Evolutionary conservation across 2,113 vertebrate species (phyloP), one percentile per base, ranked within the genome.

Genomic region (Perca schrenkii): DNA sequence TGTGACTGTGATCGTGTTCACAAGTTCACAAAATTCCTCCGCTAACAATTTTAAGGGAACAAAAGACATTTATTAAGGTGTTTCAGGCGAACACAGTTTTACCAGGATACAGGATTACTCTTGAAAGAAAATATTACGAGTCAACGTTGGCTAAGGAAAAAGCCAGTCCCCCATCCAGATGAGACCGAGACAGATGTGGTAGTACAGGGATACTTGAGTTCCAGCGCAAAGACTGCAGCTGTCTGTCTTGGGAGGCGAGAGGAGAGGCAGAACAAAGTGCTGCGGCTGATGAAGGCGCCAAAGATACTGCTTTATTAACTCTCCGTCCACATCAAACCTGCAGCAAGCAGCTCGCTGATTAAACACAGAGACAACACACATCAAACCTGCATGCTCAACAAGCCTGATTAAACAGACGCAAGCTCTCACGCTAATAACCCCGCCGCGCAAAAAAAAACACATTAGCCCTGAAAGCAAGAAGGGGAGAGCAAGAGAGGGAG

Each of bases 291-390:
- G 94, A 95, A 95, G 93, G 93, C 84, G 15, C 65, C 70, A 50
- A 50, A 95, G 94, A 96, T 95, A 93, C 88, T 74, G 93, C 92
- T 94, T 94, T 94, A 95, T 94, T 95, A 95, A 94, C 93, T 93
- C 89, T 83, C 63, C 82, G 93, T 95, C 94, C 94, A 95, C 95
- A 95, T 95, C 95, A 95, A 94, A 95, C 94, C 93, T 94, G 91
- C 89, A 89, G 93, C 91, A 58, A 80, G 85, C 90, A 87, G 87
- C 88, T 75, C 77, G 83, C 90, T 93, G 94, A 95, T 95, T 93
- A 94, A 94, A 94, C 92, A 88, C 89, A 84, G 92, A 95, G 94
- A 95, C 94, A 93, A 93, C 93, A 91, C 92, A 94, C 94, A 95
- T 95, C 94, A 95, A 95, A 95, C 94, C 92, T 87, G 88, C 86